Evolutionary conservation across 2,888 invertebrate genomes (phyloP).

Genomic region (Anaspis maculata): DNA sequence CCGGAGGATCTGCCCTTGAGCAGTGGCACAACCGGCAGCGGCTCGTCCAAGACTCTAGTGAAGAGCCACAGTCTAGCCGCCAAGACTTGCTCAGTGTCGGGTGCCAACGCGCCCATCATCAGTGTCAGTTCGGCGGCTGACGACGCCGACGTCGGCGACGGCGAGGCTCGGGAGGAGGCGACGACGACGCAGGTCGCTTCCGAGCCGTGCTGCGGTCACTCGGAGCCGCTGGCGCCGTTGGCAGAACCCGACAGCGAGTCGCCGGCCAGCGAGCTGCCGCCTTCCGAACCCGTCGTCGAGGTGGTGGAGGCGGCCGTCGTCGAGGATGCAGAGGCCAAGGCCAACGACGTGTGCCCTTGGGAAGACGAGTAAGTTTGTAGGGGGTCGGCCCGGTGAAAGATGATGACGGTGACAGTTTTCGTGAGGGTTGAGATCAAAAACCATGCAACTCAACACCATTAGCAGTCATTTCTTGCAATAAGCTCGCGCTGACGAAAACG

Average conservation of each 20-base stretch:
- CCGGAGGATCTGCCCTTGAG: no score
- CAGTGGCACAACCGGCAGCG: no score
- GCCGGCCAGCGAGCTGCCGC: conserved; percentile 55
- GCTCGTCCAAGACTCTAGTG: no score
- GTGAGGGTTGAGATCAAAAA: no score
- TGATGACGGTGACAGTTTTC: no score
- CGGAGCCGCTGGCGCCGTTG: conserved; percentile 52
- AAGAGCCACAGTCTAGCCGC: conserved; percentile 38
- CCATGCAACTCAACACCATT: no score
- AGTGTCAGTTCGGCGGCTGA: conserved; percentile 67
- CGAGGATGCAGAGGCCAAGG: conserved; percentile 46
- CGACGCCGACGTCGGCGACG: conserved; percentile 38
- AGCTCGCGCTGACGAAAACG: no score
- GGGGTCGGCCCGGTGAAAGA: no score
- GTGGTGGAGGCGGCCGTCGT: conserved; percentile 14
- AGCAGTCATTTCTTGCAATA: no score
- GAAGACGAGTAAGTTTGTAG: conserved; percentile 88
- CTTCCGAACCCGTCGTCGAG: conserved; percentile 26
- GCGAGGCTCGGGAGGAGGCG: conserved; percentile 2
- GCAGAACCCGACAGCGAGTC: conserved; percentile 63
- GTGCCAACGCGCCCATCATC: conserved; percentile 50
- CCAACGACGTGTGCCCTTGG: conserved; percentile 88
- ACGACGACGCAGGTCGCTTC: conserved; percentile 1
- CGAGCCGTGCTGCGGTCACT: conserved; percentile 14
- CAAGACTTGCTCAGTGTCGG: conserved; percentile 40